Evolutionary conservation across 1,140 invertebrate genomes (phyloP), one percentile per base, ranked within the genome.

Genomic region (Heliconius nattereri): DNA sequence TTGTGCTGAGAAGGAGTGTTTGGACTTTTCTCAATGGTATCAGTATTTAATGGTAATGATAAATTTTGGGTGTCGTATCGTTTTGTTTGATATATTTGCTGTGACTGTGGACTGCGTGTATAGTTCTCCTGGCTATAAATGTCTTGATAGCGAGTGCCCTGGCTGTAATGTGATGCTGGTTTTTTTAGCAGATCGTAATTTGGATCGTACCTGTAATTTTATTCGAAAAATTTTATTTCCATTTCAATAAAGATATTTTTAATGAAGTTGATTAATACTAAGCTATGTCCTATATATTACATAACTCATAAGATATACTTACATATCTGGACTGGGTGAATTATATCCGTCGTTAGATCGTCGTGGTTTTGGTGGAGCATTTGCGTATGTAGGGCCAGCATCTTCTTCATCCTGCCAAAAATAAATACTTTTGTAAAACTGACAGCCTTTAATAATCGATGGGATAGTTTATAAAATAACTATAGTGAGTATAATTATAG

Each of bases 341-440:
- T 96, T 96, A 84, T 97, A 97, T 35, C 96, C 96, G 80, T 97
- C 97, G 57, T 96, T 96, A 5, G 96, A 96, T 54, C 98, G 95
- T 89, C 97, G 95, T 1, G 98, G 97, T 90, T 98, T 98, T 1
- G 98, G 98, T 8, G 98, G 97, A 3, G 98, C 97, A 94, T 98
- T 98, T 8, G 97, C 98, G 89, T 98, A 98, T 3, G 98, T 95
- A 0, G 97, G 97, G 84, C 91, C 92, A 54, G 89, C 91, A 71
- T 89, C 85, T 83, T 94, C 94, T 57, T 92, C 92, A 70, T 93
- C 91, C 91, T 92, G 78, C 23, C 86, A 86, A 23, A 29, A 29
- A 29, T 5, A 29, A 26, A 57, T 9, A 23, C 0, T 26, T 8
- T 5, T 45, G 40, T 5, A 13, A 45, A 45, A 45, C 40, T 45